phyloP scores from a whole-genome alignment of 2,113 vertebrate species.

The Xiphophorus maculatus region DNA sequence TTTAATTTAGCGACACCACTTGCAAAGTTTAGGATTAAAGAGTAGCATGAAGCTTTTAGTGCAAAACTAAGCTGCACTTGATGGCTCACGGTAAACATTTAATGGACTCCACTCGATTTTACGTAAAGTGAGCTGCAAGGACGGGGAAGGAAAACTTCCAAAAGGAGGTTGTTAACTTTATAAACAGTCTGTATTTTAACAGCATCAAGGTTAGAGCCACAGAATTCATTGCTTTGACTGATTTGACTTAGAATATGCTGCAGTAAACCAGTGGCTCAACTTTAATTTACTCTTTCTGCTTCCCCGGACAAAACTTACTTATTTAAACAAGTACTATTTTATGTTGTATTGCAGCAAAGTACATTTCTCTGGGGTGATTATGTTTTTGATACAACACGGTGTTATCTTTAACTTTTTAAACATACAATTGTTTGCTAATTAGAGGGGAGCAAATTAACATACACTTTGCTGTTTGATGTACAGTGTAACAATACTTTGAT shows the following conservation, averaged over 20 bases:
- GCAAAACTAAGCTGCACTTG: constrained; percentile 5
- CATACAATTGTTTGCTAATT: constrained; percentile 82
- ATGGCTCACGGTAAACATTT: constrained; percentile 27
- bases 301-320: constrained; percentile 32
- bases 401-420: constrained; percentile 80
- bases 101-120: constrained; percentile 38
- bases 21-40: constrained; percentile 13
- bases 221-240: constrained; percentile 15
- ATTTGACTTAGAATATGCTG: constrained; percentile 12
- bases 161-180: constrained; percentile 20
- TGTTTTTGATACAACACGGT: constrained; percentile 74
- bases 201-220: neutral
- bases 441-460: constrained; percentile 77
- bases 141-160: constrained; percentile 14
- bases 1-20: neutral
- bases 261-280: constrained; percentile 20
- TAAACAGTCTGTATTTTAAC: constrained; percentile 11
- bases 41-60: constrained; percentile 25
- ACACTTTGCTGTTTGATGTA: constrained; percentile 79
- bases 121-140: constrained; percentile 42
- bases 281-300: constrained; percentile 31
- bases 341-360: constrained; percentile 28
- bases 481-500: constrained; percentile 77
- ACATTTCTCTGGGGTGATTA: constrained; percentile 65
- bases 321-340: constrained; percentile 60